phyloP scores from a whole-genome alignment of 2,888 invertebrate species.

The Rapana venosa region DNA sequence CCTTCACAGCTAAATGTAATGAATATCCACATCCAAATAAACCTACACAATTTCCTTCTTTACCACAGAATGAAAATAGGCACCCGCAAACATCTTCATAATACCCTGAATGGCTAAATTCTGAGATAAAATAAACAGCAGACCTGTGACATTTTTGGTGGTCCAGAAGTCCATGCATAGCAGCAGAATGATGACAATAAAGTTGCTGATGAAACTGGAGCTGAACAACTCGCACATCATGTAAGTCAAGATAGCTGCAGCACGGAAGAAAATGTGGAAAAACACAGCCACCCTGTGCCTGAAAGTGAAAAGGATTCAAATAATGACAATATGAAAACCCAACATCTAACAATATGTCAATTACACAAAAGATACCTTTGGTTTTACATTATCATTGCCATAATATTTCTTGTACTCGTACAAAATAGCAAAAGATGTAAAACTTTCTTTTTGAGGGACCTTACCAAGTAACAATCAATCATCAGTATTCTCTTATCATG shows the following conservation, averaged over 20 bases:
- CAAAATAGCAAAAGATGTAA: too few species aligned
- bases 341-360: neutral
- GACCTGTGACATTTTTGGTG: conserved; percentile 94
- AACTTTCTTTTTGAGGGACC: too few species aligned
- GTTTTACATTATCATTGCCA: too few species aligned
- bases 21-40: too few species aligned
- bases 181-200: conserved; percentile 92
- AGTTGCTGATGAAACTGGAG: conserved; percentile 95
- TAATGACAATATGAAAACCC: neutral
- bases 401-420: too few species aligned
- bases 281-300: conserved; percentile 91
- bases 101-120: too few species aligned
- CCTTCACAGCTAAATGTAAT: too few species aligned
- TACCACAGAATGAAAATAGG: too few species aligned
- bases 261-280: conserved; percentile 93
- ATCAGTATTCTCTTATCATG: too few species aligned
- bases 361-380: neutral
- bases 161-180: conserved; percentile 99
- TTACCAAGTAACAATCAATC: too few species aligned
- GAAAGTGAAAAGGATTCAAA: conserved; percentile 51
- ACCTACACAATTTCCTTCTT: too few species aligned
- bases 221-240: conserved; percentile 94
- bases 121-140: neutral
- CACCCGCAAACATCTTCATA: too few species aligned
- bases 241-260: conserved; percentile 88